Evolutionary conservation across 2,113 vertebrate species (phyloP), one percentile per base, ranked within the genome.

Genomic region (Rhinogobius similis): DNA sequence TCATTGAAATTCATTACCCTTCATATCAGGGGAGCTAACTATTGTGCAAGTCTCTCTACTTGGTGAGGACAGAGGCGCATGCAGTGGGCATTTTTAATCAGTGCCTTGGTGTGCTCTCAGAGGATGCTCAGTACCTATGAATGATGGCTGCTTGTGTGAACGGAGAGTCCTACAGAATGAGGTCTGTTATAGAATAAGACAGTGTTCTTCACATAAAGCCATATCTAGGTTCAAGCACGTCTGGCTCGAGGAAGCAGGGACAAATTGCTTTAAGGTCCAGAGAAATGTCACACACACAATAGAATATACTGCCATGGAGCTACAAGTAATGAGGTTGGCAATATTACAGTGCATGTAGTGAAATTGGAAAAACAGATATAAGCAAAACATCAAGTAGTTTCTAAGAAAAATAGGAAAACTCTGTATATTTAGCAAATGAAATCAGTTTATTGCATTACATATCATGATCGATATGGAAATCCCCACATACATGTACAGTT

Each of bases 1-100:
- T 88, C 86, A 89, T 91, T 89, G 88, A 88, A 91, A 90, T 91
- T 88, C 88, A 91, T 90, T 88, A 89, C 83, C 88, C 84, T 76
- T 88, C 84, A 84, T 89, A 86, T 88, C 83, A 76, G 74, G 83
- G 87, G 81, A 84, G 83, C 81, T 86, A 89, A 88, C 87, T 88
- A 88, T 83, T 87, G 86, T 84, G 81, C 38, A 65, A 77, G 81
- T 68, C 78, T 85, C 82, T 80, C 75, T 68, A 76, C 70, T 72
- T 29, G 26, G 85, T 59, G 81, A 87, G 82, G 82, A 86, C 74
- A 65, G 73, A 78, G 81, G 44, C 62, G 70, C 39, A 48, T 72
- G 76, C 76, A 83, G 78, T 36, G 55, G 84, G 84, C 82, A 80
- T 77, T 78, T 91, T 90, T 91, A 91, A 91, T 91, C 87, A 87